Base-by-base conservation (phyloP, 2,888 invertebrate species). In the Caradrina kadenii region DNA sequence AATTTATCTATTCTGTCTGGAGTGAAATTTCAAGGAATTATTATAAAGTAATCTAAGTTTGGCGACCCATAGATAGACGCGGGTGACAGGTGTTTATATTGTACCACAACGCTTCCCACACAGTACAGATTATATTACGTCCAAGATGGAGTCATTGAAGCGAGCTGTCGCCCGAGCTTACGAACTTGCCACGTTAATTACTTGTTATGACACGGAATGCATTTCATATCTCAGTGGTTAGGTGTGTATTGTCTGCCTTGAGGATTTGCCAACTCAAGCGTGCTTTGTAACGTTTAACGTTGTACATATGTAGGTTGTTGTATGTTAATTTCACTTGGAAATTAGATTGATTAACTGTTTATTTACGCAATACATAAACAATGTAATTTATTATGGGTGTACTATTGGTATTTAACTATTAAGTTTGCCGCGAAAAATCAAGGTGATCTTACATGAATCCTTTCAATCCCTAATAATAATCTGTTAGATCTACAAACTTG, bases 1-100 rank as follows among this genome's bases (percentile, higher is more conserved):
- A 93, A 93, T 93, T 91, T 92, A 92, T 92, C 90, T 88, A 91
- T 92, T 91, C 91, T 87, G 89, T 90, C 90, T 91, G 88, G 90
- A 91, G 89, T 90, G 89, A 91, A 90, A 92, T 92, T 91, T 90
- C 88, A 87, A 86, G 80, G 89, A 89, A 92, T 94, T 92, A 94
- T 94, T 95, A 94, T 93, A 93, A 94, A 94, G 95, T 93, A 94
- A 95, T 95, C 93, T 93, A 94, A 95, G 93, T 95, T 95, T 91
- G 92, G 77, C 91, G 90, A 91, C 86, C 90, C 90, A 88, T 85
- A 86, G 89, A 88, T 88, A 88, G 88, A 89, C 88, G 89, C 87
- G 90, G 88, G 90, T 93, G 94, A 92, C 93, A 94, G 93, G 92
- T 94, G 93, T 92, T 94, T 92, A 93, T 93, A 93, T 93, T 93